These are phyloP conservation scores for Phyllotreta striolata DNA, from an alignment of 2,888 invertebrate genomes.

Conservation along the genomic window DNA sequence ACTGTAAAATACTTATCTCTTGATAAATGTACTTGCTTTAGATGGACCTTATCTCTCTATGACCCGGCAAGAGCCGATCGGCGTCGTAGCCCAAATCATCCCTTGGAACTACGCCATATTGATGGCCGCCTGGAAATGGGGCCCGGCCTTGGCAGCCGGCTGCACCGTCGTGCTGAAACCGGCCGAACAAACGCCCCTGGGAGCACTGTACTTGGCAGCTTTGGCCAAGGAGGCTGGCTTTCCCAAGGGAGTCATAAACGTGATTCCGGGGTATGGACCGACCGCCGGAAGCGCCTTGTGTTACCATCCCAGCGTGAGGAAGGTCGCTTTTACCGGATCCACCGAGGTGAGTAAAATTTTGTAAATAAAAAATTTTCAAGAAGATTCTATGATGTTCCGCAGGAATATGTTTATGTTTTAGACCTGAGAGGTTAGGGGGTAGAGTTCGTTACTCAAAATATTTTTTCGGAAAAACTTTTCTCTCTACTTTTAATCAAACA, in stretches of 20 bases:
- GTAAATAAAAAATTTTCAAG: too few relatives aligned
- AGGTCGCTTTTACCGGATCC: conserved; percentile 85
- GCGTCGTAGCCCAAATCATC: conserved; percentile 82
- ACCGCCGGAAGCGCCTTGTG: conserved; percentile 78
- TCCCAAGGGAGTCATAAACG: conserved; percentile 80
- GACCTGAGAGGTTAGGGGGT: too few relatives aligned
- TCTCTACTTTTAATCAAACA: too few relatives aligned
- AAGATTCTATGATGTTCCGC: too few relatives aligned
- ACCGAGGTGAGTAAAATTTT: conserved; percentile 64
- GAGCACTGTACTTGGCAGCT: conserved; percentile 77
- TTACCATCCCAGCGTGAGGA: conserved; percentile 73
- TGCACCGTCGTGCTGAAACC: conserved; percentile 84
- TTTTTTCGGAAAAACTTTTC: too few relatives aligned
- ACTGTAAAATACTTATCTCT: too few relatives aligned
- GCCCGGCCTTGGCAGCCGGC: conserved; percentile 69
- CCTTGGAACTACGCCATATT: conserved; percentile 84
- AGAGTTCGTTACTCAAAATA: too few relatives aligned
- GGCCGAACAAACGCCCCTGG: conserved; percentile 85
- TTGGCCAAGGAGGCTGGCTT: conserved; percentile 81
- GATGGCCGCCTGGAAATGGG: conserved; percentile 87
- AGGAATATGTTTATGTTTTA: too few relatives aligned
- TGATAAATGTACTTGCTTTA: too few relatives aligned
- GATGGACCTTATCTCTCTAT: conserved; percentile 70
- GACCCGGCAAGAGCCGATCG: conserved; percentile 77
- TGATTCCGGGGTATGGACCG: conserved; percentile 78